A percentile compares a stretch with the other conserved stretches of the same genome.
phyloP scores from a whole-genome alignment of 1,140 invertebrate species.

The Solen grandis region DNA sequence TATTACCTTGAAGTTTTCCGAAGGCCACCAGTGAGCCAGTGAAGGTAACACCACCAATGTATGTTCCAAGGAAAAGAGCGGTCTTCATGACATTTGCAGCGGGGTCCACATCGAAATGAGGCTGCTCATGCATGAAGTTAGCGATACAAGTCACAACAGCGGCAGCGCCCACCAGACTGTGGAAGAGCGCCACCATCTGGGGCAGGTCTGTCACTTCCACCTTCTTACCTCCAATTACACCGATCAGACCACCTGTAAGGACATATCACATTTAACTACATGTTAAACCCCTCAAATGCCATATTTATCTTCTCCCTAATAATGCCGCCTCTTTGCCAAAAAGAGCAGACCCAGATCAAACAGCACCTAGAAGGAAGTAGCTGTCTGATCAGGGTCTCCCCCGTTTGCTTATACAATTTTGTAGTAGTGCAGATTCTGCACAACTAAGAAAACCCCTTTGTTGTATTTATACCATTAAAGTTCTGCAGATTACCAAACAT shows the following conservation, averaged over 20 bases:
- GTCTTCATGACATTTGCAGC: slow-evolving; percentile 92
- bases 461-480: no score
- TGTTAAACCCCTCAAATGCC: no score
- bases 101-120: slow-evolving; percentile 91
- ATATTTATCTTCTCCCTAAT: no score
- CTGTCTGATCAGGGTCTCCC: no score
- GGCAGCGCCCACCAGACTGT: slow-evolving; percentile 93
- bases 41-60: slow-evolving; percentile 95
- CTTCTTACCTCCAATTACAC: slow-evolving; percentile 86
- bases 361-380: no score
- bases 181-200: slow-evolving; percentile 94
- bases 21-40: slow-evolving; percentile 95
- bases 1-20: slow-evolving; percentile 91
- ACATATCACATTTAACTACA: no score
- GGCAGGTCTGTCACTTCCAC: slow-evolving; percentile 94
- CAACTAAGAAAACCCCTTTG: no score
- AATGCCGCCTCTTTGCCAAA: no score
- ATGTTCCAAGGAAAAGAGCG: slow-evolving; percentile 92
- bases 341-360: no score
- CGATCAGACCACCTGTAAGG: slow-evolving; percentile 75
- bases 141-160: slow-evolving; percentile 93
- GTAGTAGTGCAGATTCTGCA: no score
- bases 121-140: slow-evolving; percentile 91
- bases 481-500: no score
- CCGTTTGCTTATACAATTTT: no score